phyloP scores from a whole-genome alignment of 2,888 invertebrate genomes.

The Spisula subtruncata region DNA sequence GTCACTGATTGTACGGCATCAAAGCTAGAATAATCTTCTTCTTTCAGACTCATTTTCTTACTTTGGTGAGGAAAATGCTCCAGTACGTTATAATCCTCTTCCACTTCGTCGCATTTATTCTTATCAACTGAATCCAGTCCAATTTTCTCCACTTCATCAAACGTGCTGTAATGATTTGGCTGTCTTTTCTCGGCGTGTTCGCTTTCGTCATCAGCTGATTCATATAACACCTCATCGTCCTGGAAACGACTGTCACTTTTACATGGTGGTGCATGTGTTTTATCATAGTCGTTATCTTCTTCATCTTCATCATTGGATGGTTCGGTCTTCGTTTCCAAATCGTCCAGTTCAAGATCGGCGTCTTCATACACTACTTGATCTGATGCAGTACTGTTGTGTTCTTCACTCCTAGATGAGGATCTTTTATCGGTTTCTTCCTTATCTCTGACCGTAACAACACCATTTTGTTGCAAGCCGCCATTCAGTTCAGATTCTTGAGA shows the following conservation, averaged over 20 bases:
- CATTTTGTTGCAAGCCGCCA: neutral
- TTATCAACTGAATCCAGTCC: neutral
- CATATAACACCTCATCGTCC: constrained; percentile 11
- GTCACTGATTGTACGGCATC: neutral
- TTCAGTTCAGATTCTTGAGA: neutral
- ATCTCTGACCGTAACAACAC: neutral
- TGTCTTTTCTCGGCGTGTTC: neutral
- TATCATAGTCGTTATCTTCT: neutral
- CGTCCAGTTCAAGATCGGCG: constrained; percentile 11
- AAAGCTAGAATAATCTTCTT: constrained; percentile 43
- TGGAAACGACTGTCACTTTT: neutral
- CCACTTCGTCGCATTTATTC: neutral
- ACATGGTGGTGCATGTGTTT: neutral
- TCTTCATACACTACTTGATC: constrained; percentile 7
- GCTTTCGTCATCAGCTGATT: constrained; percentile 16
- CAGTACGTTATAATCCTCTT: constrained; percentile 35
- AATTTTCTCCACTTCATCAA: constrained; percentile 16
- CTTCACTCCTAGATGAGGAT: neutral
- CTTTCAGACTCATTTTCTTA: constrained; percentile 7
- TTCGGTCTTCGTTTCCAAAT: neutral
- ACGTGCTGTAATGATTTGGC: constrained; percentile 38
- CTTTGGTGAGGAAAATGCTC: neutral
- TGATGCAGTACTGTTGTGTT: neutral
- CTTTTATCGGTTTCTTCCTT: neutral
- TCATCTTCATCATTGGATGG: neutral